phyloP scores from a whole-genome alignment of 2,888 invertebrate genomes.

The Yponomeuta evonymella region DNA sequence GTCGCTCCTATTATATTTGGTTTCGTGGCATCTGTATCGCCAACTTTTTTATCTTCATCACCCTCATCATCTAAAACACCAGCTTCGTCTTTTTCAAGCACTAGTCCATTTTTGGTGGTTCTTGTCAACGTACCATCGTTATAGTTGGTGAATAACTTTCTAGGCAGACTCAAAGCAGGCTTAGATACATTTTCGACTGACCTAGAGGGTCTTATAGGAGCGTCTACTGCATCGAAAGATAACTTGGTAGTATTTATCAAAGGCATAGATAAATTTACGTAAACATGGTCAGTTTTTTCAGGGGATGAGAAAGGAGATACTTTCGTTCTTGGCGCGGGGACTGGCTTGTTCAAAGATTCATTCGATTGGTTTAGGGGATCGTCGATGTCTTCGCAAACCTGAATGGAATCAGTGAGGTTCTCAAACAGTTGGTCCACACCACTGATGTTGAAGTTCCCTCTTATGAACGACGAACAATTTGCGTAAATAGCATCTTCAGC shows the following conservation, averaged over 20 bases:
- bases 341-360: slow-evolving; percentile 70
- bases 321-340: slow-evolving; percentile 77
- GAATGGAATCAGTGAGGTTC: slow-evolving; percentile 80
- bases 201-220: slow-evolving; percentile 51
- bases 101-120: slow-evolving; percentile 28
- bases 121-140: slow-evolving; percentile 27
- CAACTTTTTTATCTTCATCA: slow-evolving; percentile 29
- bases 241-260: slow-evolving; percentile 46
- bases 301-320: slow-evolving; percentile 52
- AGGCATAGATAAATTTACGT: slow-evolving; percentile 76
- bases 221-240: slow-evolving; percentile 53
- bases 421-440: slow-evolving; percentile 70
- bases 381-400: slow-evolving; percentile 75
- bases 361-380: slow-evolving; percentile 48
- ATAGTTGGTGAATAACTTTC: slow-evolving; percentile 1
- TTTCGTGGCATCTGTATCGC: slow-evolving; percentile 33
- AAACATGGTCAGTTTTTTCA: slow-evolving; percentile 72
- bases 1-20: slow-evolving; percentile 68
- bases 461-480: slow-evolving; percentile 57
- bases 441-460: slow-evolving; percentile 54
- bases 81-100: slow-evolving; percentile 18
- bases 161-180: slow-evolving; percentile 18
- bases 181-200: slow-evolving; percentile 55
- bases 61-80: slow-evolving; percentile 27
- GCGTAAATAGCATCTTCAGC: slow-evolving; percentile 58